A percentile compares a stretch with the other conserved stretches of the same genome.
Conservation (phyloP, 2,797 vertebrate species). For the Ceryle rudis region DNA sequence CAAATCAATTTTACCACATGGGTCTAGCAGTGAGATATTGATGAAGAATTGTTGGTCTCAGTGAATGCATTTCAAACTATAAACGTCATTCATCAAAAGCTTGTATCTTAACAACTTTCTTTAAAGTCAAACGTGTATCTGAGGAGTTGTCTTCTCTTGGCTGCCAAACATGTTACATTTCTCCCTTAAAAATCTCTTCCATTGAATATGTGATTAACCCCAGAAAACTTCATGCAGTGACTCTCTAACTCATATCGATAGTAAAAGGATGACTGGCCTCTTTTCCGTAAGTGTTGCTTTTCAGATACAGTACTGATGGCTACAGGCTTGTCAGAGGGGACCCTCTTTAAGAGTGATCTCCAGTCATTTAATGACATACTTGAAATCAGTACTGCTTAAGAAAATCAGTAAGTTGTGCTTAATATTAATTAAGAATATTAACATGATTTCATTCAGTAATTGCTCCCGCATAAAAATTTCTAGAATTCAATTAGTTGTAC, state of each 20-base stretch:
- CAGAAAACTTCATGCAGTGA: background rate
- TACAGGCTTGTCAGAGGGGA: background rate
- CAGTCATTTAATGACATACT: background rate
- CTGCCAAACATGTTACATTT: background rate
- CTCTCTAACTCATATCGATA: background rate
- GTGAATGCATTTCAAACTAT: background rate
- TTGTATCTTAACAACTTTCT: background rate
- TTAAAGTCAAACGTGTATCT: background rate
- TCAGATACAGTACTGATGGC: background rate
- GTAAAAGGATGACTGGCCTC: background rate
- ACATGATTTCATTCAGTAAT: background rate
- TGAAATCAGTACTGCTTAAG: background rate
- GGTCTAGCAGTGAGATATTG: background rate
- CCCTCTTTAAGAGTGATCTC: background rate
- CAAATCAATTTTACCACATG: background rate
- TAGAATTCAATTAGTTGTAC: background rate
- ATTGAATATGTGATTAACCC: background rate
- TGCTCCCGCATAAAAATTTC: background rate
- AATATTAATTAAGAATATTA: background rate
- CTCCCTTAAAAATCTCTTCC: background rate
- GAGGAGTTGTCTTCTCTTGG: background rate
- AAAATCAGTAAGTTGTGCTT: background rate
- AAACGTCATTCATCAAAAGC: background rate
- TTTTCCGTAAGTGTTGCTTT: background rate
- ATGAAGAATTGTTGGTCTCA: background rate